A percentile compares a stretch with the other conserved stretches of the same genome.
phyloP scores from a whole-genome alignment of 2,113 vertebrate species.

The Typhlomys cinereus region DNA sequence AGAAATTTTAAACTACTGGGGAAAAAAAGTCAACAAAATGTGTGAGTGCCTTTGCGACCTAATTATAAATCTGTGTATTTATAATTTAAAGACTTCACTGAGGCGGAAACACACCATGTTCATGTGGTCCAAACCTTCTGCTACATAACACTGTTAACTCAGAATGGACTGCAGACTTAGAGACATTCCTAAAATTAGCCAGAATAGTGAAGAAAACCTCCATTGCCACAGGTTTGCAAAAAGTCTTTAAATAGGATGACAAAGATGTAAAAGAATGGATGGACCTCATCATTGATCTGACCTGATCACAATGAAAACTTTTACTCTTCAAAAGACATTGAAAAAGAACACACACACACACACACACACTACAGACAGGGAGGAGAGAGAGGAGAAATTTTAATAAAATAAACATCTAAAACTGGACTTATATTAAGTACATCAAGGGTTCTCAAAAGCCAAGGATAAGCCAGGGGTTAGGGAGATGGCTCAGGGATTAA shows the following conservation, averaged over 20 bases:
- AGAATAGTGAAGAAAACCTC: background rate
- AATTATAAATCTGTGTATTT: background rate
- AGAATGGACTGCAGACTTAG: background rate
- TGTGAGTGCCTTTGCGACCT: background rate
- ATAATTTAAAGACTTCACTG: slow-evolving; percentile 38
- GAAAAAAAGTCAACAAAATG: background rate
- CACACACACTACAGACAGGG: no score
- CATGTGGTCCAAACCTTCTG: background rate
- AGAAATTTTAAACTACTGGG: slow-evolving; percentile 24
- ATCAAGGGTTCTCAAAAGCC: background rate
- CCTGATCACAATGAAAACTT: no score
- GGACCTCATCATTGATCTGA: no score
- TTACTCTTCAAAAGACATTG: no score
- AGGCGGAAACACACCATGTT: background rate
- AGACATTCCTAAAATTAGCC: background rate
- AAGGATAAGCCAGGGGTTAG: background rate
- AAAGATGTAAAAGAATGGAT: background rate
- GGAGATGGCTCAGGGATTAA: background rate
- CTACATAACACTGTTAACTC: background rate
- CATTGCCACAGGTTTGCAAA: background rate
- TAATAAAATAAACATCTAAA: background rate
- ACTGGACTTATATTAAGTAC: no score
- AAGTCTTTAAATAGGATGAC: background rate
- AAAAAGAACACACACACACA: no score
- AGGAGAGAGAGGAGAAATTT: no score